Conservation (phyloP, 1,140 invertebrate species). For the Polypedilum vanderplanki region DNA sequence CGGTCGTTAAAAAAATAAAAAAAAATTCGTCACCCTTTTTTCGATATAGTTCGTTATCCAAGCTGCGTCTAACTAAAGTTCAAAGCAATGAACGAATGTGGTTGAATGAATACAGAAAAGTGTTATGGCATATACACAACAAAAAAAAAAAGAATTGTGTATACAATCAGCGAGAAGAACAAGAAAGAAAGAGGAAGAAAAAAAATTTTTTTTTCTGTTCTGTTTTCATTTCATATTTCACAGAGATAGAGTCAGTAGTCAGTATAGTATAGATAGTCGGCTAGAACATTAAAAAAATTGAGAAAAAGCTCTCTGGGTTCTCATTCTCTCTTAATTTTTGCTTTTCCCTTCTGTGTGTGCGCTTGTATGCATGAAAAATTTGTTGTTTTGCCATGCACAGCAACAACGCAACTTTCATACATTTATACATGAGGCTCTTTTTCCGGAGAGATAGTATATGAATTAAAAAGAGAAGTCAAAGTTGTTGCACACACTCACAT, state of each 20-base stretch:
- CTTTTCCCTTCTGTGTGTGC: not conserved
- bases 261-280: not conserved
- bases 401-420: slow-evolving; percentile 15
- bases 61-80: slow-evolving; percentile 16
- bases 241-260: too few species aligned
- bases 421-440: not conserved
- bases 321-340: slow-evolving; percentile 11
- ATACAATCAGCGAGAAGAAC: slow-evolving; percentile 14
- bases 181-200: not conserved
- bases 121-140: not conserved
- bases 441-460: not conserved
- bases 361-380: not conserved
- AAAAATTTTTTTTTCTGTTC: too few species aligned
- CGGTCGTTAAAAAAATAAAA: not conserved
- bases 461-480: too few species aligned
- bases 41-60: not conserved
- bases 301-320: not conserved
- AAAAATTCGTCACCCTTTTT: not conserved
- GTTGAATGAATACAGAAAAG: not conserved
- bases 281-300: slow-evolving; percentile 6
- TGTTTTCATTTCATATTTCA: too few species aligned
- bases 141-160: not conserved
- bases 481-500: too few species aligned
- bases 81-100: not conserved
- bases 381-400: not conserved